Conservation (phyloP, 2,797 vertebrate genomes). For the Lycodopsis pacificus region DNA sequence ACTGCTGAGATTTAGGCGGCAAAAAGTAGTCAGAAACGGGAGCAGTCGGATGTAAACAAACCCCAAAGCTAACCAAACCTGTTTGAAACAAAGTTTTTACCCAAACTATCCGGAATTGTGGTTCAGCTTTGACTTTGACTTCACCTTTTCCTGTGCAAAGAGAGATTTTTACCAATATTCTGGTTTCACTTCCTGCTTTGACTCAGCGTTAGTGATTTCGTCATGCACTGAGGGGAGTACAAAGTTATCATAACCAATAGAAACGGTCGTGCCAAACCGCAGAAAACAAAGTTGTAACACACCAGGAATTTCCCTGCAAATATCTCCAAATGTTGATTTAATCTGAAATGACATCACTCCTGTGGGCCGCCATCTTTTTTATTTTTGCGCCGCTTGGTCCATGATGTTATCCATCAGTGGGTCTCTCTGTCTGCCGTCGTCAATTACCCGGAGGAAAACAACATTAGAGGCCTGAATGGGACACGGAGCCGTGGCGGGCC, state of each 20-base stretch:
- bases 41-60: neutral
- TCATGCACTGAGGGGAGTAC: neutral
- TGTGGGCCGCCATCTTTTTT: slow-evolving; percentile 66
- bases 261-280: neutral
- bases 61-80: neutral
- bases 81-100: slow-evolving; percentile 2
- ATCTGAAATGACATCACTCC: slow-evolving; percentile 70
- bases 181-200: neutral
- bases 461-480: slow-evolving; percentile 83
- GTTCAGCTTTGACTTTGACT: slow-evolving; percentile 5
- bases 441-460: slow-evolving; percentile 83
- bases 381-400: slow-evolving; percentile 44
- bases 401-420: slow-evolving; percentile 79
- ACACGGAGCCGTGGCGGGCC: slow-evolving; percentile 73
- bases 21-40: slow-evolving; percentile 2
- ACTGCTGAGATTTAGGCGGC: neutral
- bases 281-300: slow-evolving; percentile 19
- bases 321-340: slow-evolving; percentile 47
- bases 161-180: neutral
- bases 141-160: neutral
- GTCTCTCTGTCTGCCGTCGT: slow-evolving; percentile 75
- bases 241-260: slow-evolving; percentile 5
- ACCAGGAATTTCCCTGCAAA: slow-evolving; percentile 41
- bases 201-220: neutral
- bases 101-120: neutral